Evolutionary conservation across 2,113 vertebrate species (phyloP).

Genomic region (Uria lomvia): DNA sequence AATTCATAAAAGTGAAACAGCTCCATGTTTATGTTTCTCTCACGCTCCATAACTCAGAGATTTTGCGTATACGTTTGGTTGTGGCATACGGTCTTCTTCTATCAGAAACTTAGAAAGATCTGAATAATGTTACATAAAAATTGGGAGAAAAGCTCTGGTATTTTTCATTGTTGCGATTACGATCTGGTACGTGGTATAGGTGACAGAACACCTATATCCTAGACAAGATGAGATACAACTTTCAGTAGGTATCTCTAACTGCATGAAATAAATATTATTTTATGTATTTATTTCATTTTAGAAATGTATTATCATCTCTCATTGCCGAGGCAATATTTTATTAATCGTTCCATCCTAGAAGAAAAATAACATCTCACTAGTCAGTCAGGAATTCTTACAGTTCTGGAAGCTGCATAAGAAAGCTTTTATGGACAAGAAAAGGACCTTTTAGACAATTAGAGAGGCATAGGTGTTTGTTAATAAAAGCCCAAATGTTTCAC

Average conservation of each 20-base stretch:
- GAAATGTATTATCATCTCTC: conserved; percentile 1
- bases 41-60: conserved; percentile 28
- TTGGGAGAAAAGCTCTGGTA: conserved; percentile 13
- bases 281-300: conserved; percentile 44
- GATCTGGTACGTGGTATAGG: not conserved
- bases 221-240: conserved; percentile 28
- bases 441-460: not conserved
- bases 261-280: conserved; percentile 23
- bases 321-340: conserved; percentile 49
- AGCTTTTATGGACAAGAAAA: not conserved
- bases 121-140: conserved; percentile 44
- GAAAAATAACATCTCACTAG: conserved; percentile 1
- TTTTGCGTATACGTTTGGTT: conserved; percentile 15
- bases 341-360: not conserved
- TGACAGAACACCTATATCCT: conserved; percentile 34
- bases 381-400: not conserved
- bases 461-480: not conserved
- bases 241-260: conserved; percentile 17
- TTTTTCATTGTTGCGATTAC: conserved; percentile 1
- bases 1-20: conserved; percentile 41
- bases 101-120: conserved; percentile 35
- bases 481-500: not conserved
- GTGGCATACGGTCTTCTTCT: conserved; percentile 20
- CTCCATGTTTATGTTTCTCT: conserved; percentile 40
- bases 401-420: not conserved